Percentiles rank a stretch among this genome's conserved stretches.
phyloP scores from a whole-genome alignment of 2,888 invertebrate species.

The Nemotelus pantherinus region DNA sequence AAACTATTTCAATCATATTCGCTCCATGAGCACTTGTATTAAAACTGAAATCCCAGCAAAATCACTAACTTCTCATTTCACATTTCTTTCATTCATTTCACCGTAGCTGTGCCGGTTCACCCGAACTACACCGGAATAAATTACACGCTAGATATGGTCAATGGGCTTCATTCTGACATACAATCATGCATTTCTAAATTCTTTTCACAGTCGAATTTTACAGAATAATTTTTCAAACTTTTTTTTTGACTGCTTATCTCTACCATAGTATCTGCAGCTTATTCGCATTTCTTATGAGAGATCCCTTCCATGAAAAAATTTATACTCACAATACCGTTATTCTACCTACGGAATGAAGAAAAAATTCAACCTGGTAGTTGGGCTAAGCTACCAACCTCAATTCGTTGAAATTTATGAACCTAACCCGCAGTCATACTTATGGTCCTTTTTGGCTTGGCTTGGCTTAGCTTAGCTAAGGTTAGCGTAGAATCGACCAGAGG shows the following conservation, averaged over 20 bases:
- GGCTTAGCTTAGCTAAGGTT: too few relatives aligned
- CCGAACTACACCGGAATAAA: slow-evolving; percentile 15
- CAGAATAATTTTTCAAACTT: slow-evolving; percentile 5
- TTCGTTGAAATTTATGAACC: slow-evolving; percentile 7
- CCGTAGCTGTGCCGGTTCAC: background rate
- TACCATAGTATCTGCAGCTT: background rate
- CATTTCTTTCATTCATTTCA: background rate
- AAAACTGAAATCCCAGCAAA: too few relatives aligned
- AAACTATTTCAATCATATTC: too few relatives aligned
- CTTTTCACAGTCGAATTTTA: background rate
- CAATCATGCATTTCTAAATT: background rate
- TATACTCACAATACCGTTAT: background rate
- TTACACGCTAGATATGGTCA: slow-evolving; percentile 7
- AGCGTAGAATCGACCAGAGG: too few relatives aligned
- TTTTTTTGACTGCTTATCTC: background rate
- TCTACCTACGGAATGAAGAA: background rate
- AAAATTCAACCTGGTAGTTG: background rate
- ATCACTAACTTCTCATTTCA: background rate
- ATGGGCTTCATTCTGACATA: background rate
- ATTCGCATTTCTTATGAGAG: slow-evolving; percentile 2
- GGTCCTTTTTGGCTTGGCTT: too few relatives aligned
- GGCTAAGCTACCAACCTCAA: background rate
- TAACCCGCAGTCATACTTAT: background rate
- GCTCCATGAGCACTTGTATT: too few relatives aligned
- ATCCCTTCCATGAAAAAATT: background rate